Percentiles rank a stretch among this genome's conserved stretches.
These are phyloP conservation scores for Rhinoptilus africanus DNA, from an alignment of 2,113 vertebrate species.

Conservation along the genomic window DNA sequence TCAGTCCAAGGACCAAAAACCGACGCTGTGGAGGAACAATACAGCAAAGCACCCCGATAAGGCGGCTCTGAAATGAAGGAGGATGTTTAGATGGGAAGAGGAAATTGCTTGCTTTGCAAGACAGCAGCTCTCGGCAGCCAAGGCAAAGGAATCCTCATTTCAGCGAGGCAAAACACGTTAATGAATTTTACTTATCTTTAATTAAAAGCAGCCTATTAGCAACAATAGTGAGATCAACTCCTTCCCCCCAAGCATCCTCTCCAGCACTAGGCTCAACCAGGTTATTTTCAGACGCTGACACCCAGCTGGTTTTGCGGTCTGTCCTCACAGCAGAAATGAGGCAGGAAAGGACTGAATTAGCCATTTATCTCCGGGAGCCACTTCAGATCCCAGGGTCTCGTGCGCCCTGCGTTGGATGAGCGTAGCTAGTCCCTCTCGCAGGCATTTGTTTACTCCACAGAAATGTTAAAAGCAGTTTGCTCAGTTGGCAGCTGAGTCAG, in stretches of 20 bases:
- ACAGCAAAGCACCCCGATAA: background rate
- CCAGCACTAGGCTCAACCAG: background rate
- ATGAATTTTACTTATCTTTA: background rate
- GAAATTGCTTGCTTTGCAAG: background rate
- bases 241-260: background rate
- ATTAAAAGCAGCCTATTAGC: background rate
- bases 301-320: background rate
- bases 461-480: background rate
- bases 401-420: fast-evolving
- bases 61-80: background rate
- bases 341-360: background rate
- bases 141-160: background rate
- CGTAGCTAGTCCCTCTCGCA: fast-evolving
- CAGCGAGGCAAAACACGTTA: background rate
- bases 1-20: background rate
- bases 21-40: background rate
- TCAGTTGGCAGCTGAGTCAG: background rate
- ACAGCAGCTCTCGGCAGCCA: background rate
- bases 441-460: background rate
- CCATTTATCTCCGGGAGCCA: background rate
- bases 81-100: constrained; percentile 20
- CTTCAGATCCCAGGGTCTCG: background rate
- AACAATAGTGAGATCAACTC: background rate
- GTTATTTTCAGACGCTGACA: background rate
- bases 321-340: background rate